A percentile compares a stretch with the other conserved stretches of the same genome.
Conservation (phyloP, 2,113 vertebrate genomes). For the Sinocyclocheilus anshuiensis region DNA sequence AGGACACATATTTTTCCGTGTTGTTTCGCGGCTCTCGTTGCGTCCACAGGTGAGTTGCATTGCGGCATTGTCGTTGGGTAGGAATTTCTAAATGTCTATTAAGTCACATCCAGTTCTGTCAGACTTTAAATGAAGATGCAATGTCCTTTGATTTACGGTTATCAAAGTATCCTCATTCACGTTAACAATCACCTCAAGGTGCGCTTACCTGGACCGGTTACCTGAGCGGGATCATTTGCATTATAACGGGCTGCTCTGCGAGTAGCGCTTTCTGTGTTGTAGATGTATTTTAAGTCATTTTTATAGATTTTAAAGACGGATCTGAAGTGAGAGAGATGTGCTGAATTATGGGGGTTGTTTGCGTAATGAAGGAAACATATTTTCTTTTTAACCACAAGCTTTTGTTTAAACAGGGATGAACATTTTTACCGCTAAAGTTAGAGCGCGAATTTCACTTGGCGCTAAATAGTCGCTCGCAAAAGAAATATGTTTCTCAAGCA, state of each 20-base stretch:
- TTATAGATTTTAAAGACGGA: background rate
- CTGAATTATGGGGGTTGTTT: background rate
- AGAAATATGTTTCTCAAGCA: background rate
- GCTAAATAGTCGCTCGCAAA: no score
- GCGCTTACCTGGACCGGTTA: background rate
- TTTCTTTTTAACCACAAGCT: background rate
- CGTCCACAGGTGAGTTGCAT: slow-evolving; percentile 41
- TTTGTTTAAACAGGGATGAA: background rate
- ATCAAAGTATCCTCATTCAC: slow-evolving; percentile 8
- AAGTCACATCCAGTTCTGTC: background rate
- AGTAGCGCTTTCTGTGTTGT: background rate
- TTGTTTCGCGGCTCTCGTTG: background rate
- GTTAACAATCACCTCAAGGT: background rate
- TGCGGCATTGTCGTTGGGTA: background rate
- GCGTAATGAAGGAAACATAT: background rate
- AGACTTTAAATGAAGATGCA: background rate
- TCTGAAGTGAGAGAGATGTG: background rate
- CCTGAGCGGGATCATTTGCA: background rate
- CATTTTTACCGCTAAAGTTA: background rate
- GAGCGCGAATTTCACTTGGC: background rate
- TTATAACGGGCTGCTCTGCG: background rate
- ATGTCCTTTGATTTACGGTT: background rate
- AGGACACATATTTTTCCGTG: background rate
- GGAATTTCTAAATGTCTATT: background rate
- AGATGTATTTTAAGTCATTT: background rate